A percentile compares a stretch with the other conserved stretches of the same genome.
Conservation (phyloP, 2,113 vertebrate species). For the Mesitornis unicolor region DNA sequence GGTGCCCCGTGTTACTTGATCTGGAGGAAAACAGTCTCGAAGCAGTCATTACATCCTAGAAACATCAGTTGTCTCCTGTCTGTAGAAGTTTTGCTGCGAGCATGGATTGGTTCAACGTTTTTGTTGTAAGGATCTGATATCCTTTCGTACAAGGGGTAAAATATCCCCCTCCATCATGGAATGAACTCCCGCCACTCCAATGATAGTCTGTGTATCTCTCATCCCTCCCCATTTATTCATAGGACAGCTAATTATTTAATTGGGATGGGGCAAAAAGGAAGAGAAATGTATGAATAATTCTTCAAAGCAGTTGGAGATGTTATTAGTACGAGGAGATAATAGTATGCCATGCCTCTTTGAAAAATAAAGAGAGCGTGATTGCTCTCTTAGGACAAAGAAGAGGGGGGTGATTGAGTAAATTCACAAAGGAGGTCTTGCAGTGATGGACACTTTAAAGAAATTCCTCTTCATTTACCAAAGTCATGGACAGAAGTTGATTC, state of each 20-base stretch:
- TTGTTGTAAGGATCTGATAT: background rate
- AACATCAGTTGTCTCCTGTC: background rate
- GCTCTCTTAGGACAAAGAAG: background rate
- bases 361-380: background rate
- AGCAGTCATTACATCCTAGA: background rate
- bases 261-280: background rate
- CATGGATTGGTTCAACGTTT: background rate
- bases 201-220: background rate
- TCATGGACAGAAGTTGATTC: background rate
- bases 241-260: background rate
- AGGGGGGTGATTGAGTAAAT: background rate
- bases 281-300: background rate
- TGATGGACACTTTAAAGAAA: background rate
- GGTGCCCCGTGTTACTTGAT: background rate
- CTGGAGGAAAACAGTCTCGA: background rate
- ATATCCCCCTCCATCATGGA: background rate
- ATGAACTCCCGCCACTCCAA: background rate
- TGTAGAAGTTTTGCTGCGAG: background rate
- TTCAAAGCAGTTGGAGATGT: background rate
- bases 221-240: background rate
- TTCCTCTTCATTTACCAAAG: background rate
- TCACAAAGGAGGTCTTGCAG: background rate
- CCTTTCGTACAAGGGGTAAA: background rate
- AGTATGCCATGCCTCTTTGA: background rate
- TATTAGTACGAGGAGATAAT: background rate